Percentiles rank a stretch among this genome's conserved stretches.
These are phyloP conservation scores for Geococcyx californianus DNA, from an alignment of 2,113 vertebrate genomes.

Conservation along the genomic window DNA sequence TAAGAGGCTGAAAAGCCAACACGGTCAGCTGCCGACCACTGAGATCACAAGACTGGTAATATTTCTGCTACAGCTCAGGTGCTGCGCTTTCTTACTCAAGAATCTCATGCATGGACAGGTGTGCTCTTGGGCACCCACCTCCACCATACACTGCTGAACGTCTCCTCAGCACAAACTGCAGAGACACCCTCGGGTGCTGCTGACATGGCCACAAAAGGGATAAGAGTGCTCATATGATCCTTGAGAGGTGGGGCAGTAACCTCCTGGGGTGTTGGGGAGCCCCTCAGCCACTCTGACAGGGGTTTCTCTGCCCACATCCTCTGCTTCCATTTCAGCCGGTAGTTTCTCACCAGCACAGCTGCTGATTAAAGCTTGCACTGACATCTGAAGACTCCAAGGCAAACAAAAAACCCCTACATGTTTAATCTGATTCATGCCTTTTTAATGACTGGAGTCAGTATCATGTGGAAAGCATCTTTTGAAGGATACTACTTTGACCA, in stretches of 20 bases:
- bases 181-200: background rate
- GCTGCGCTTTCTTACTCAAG: background rate
- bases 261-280: background rate
- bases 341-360: background rate
- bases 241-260: background rate
- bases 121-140: background rate
- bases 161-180: background rate
- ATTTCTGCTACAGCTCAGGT: background rate
- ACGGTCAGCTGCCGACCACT: background rate
- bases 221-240: fast-evolving
- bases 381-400: conserved; percentile 33
- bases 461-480: conserved; percentile 15
- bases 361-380: background rate
- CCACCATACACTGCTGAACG: fast-evolving
- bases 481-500: conserved; percentile 12
- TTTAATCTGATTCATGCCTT: conserved; percentile 31
- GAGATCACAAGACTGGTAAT: background rate
- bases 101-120: background rate
- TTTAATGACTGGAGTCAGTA: conserved; percentile 19
- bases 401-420: conserved; percentile 11
- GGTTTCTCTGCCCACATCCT: background rate
- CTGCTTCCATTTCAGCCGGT: background rate
- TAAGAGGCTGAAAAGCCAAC: background rate
- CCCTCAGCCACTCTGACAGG: background rate
- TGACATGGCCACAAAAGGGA: background rate